phyloP scores from a whole-genome alignment of 2,797 vertebrate genomes.

The Bufotes viridis region DNA sequence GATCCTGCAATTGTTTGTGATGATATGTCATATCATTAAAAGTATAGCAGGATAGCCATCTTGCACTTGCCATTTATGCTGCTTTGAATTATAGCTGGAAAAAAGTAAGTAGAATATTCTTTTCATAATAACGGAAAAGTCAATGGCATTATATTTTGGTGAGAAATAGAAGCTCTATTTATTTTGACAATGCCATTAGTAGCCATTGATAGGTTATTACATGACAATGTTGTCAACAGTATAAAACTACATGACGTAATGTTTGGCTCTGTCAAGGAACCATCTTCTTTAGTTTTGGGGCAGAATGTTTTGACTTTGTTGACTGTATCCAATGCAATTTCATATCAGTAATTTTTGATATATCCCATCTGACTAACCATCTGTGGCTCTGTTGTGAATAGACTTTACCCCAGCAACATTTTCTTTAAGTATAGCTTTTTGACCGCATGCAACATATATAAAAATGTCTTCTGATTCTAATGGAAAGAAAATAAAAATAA shows the following conservation, averaged over 20 bases:
- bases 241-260: neutral
- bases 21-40: no score
- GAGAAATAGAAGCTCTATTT: neutral
- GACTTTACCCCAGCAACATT: neutral
- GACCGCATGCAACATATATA: neutral
- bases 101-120: neutral
- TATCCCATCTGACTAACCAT: conserved; percentile 33
- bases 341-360: conserved; percentile 12
- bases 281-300: neutral
- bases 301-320: neutral
- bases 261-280: neutral
- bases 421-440: neutral
- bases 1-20: no score
- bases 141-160: neutral
- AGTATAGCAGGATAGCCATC: no score
- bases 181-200: neutral
- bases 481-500: neutral
- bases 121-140: neutral
- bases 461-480: no score
- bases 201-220: neutral
- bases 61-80: no score
- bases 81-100: no score
- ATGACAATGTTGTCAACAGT: neutral
- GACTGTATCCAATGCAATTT: neutral
- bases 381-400: conserved; percentile 10